A percentile compares a stretch with the other conserved stretches of the same genome.
Evolutionary conservation across 2,113 vertebrate species (phyloP).

Genomic region (Tamias sibiricus): DNA sequence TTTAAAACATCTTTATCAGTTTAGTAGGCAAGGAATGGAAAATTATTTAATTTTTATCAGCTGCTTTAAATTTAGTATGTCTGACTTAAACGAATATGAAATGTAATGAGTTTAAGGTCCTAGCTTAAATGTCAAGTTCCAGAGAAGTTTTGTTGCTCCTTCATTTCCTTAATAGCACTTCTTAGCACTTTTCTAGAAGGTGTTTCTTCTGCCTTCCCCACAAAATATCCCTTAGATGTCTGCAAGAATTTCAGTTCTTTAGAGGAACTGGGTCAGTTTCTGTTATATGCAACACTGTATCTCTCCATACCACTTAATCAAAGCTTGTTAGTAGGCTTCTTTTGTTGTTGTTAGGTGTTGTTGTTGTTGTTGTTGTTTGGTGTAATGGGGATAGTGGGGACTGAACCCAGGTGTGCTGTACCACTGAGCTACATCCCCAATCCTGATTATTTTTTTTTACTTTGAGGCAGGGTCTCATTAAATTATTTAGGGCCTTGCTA

Average conservation of each 20-base stretch:
- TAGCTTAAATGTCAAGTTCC: neutral
- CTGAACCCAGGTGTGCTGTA: too few relatives aligned
- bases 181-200: neutral
- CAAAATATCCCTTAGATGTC: neutral
- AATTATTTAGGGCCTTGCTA: too few relatives aligned
- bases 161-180: neutral
- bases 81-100: slow-evolving; percentile 1
- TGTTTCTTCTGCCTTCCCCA: neutral
- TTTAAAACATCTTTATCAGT: neutral
- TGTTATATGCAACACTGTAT: neutral
- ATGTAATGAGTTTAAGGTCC: neutral
- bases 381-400: too few relatives aligned
- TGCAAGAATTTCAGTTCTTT: neutral
- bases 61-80: neutral
- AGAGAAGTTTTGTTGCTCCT: neutral
- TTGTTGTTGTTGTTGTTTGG: too few relatives aligned
- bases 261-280: neutral
- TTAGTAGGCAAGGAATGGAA: neutral
- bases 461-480: too few relatives aligned
- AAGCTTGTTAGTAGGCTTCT: neutral
- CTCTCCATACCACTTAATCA: neutral
- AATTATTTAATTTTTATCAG: neutral
- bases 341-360: neutral
- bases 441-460: too few relatives aligned
- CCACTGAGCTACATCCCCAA: too few relatives aligned